Percentiles rank a stretch among this genome's conserved stretches.
Conservation (phyloP, 2,113 vertebrate species). For the Chionomys nivalis region DNA sequence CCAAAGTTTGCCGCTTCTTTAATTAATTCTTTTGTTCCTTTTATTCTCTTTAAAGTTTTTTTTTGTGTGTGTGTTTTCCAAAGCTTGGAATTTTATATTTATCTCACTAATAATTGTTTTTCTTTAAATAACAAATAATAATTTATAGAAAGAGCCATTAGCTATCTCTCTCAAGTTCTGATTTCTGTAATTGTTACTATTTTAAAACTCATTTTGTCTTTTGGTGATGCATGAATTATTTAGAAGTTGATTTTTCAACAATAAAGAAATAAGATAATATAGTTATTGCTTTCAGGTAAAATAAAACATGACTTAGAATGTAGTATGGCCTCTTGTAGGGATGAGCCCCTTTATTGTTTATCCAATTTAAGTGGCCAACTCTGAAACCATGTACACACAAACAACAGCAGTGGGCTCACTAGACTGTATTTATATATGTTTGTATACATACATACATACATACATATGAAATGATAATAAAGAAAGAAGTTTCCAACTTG, state of each 20-base stretch:
- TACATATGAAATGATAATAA: not conserved
- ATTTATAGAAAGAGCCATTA: constrained; percentile 9
- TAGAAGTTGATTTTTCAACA: not conserved
- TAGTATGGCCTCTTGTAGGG: not conserved
- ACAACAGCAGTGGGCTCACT: not conserved
- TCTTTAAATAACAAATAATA: constrained; percentile 2
- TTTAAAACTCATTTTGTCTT: not conserved
- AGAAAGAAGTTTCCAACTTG: not conserved
- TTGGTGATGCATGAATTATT: not conserved
- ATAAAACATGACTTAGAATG: not conserved
- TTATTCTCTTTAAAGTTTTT: constrained; percentile 28
- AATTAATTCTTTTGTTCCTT: not conserved
- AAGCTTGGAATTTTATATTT: not conserved
- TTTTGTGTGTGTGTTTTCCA: not conserved
- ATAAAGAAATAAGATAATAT: not conserved
- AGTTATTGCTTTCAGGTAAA: not conserved
- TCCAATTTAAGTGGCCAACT: not conserved
- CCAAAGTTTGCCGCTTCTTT: not conserved
- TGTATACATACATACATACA: not conserved
- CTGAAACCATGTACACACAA: not conserved
- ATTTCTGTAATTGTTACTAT: not conserved
- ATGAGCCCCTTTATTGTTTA: not conserved
- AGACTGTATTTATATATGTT: not conserved
- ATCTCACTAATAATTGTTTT: constrained; percentile 4
- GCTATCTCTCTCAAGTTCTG: not conserved